Evolutionary conservation across 2,797 vertebrate genomes (phyloP).

Genomic region (Passerculus sandwichensis): DNA sequence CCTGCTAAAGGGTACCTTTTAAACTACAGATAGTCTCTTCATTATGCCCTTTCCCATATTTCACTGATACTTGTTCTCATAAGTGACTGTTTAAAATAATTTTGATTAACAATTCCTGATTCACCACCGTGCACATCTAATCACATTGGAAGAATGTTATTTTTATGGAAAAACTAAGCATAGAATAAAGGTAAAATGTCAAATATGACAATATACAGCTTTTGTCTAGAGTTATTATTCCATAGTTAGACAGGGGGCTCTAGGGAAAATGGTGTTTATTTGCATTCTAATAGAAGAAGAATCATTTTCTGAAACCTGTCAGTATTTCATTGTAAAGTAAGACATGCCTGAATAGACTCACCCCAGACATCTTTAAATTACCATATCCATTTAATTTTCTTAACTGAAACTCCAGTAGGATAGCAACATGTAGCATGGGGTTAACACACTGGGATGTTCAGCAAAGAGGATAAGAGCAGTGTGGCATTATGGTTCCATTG

Average conservation of each 20-base stretch:
- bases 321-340: constrained; percentile 45
- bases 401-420: constrained; percentile 26
- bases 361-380: constrained; percentile 55
- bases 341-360: constrained; percentile 27
- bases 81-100: not conserved
- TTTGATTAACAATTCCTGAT: constrained; percentile 26
- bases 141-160: not conserved
- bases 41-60: not conserved
- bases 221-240: constrained; percentile 45
- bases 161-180: constrained; percentile 34
- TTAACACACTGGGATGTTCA: not conserved
- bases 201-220: not conserved
- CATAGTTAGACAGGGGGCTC: not conserved
- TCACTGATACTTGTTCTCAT: not conserved
- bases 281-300: constrained; percentile 66
- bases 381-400: constrained; percentile 53
- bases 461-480: not conserved
- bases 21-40: not conserved
- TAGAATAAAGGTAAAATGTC: constrained; percentile 24
- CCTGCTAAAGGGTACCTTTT: not conserved
- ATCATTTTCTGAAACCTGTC: constrained; percentile 56
- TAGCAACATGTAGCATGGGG: not conserved
- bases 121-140: not conserved
- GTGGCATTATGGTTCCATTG: not conserved
- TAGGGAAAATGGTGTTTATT: constrained; percentile 55